These are phyloP conservation scores for Callaeas wilsoni DNA, from an alignment of 2,113 vertebrate species.

Conservation along the genomic window DNA sequence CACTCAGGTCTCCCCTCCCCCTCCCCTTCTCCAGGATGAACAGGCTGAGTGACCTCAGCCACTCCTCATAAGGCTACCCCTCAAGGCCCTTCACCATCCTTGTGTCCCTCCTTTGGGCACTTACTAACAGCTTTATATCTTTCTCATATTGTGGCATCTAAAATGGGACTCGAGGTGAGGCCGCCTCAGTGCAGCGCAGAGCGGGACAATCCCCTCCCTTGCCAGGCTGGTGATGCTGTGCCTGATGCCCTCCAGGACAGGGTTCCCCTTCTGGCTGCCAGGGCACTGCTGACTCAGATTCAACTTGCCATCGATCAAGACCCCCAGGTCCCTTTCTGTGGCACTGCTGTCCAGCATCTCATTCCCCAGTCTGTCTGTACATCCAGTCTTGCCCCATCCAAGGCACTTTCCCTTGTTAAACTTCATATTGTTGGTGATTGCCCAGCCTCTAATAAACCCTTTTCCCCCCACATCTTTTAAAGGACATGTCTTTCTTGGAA, in stretches of 20 bases:
- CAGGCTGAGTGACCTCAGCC: not conserved
- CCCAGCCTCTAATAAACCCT: not conserved
- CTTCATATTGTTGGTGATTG: not conserved
- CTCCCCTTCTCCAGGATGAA: not conserved
- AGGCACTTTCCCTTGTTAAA: not conserved
- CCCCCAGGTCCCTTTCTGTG: accelerated
- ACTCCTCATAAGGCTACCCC: not conserved
- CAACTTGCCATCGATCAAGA: accelerated
- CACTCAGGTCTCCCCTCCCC: accelerated
- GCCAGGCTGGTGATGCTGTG: accelerated
- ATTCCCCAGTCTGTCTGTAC: accelerated
- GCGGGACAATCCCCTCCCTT: accelerated
- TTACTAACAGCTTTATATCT: not conserved
- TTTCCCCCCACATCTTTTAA: not conserved
- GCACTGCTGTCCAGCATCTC: not conserved
- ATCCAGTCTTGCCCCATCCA: not conserved
- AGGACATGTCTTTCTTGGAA: not conserved
- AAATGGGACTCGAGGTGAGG: accelerated
- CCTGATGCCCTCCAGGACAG: accelerated
- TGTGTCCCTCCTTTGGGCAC: not conserved
- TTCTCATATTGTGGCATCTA: not conserved
- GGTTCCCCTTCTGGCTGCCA: not conserved
- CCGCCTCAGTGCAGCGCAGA: accelerated
- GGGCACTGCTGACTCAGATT: accelerated
- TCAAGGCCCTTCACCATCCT: not conserved